These are phyloP conservation scores for Sardina pilchardus DNA, from an alignment of 2,113 vertebrate genomes.

Conservation along the genomic window DNA sequence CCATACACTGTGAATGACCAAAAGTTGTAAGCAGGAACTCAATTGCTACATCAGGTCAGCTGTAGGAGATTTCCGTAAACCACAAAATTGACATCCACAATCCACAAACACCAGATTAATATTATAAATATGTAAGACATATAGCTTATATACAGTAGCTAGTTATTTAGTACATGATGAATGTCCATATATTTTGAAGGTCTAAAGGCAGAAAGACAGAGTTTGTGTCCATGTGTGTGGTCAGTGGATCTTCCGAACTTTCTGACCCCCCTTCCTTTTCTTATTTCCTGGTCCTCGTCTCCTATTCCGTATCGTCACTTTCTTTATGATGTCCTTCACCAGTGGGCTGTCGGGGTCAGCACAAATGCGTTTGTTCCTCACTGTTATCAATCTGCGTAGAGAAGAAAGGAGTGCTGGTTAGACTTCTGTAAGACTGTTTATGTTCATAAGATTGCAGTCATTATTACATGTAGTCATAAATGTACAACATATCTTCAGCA, in stretches of 20 bases:
- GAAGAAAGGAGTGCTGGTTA: not conserved
- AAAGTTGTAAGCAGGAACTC: not conserved
- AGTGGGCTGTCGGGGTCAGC: not conserved
- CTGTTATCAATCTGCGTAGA: constrained; percentile 14
- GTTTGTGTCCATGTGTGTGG: not conserved
- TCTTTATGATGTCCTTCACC: not conserved
- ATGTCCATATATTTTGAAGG: not conserved
- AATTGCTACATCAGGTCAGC: not conserved
- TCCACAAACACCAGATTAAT: not conserved
- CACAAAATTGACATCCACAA: not conserved
- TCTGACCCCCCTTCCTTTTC: not conserved
- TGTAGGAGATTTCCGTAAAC: not conserved
- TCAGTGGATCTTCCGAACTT: not conserved
- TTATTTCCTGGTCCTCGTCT: not conserved
- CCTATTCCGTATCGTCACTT: no score
- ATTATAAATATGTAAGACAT: not conserved
- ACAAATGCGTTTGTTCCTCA: not conserved
- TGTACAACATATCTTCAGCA: not conserved
- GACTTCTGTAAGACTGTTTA: not conserved
- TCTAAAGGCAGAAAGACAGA: not conserved
- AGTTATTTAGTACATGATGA: not conserved
- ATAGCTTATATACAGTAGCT: not conserved
- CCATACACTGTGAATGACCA: not conserved
- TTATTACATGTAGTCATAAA: not conserved
- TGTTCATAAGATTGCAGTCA: not conserved